Evolutionary conservation across 92 coral and sea anemone species (phyloP).

Genomic region (Galaxea fascicularis): DNA sequence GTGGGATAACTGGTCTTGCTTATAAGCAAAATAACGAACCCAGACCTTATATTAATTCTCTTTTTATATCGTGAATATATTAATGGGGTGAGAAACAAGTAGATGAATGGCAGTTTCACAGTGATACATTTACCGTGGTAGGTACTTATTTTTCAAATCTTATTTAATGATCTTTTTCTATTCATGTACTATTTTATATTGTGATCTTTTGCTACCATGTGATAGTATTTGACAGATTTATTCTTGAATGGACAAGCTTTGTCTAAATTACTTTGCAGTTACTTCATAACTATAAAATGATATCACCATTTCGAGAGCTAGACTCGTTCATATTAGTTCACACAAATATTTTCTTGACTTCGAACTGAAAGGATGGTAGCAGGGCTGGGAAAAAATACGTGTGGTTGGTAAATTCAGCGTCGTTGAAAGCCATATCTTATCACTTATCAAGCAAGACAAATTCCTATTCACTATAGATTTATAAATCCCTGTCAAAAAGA

Average conservation of each 20-base stretch:
- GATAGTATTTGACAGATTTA: not conserved
- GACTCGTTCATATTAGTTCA: not conserved
- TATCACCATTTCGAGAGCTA: conserved; percentile 9
- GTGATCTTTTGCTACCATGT: not conserved
- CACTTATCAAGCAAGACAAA: too few species aligned
- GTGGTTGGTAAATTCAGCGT: too few species aligned
- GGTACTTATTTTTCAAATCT: not conserved
- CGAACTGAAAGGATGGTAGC: not conserved
- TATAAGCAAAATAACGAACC: conserved; percentile 9
- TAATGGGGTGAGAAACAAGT: not conserved
- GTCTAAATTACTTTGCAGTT: conserved; percentile 14
- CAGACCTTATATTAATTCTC: not conserved
- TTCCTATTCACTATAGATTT: too few species aligned
- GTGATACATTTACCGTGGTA: conserved; percentile 1
- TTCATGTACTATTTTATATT: not conserved
- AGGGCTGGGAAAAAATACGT: too few species aligned
- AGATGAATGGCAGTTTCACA: not conserved
- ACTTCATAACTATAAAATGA: conserved; percentile 33
- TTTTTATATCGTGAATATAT: conserved; percentile 21
- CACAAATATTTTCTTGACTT: not conserved
- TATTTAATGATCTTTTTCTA: too few species aligned
- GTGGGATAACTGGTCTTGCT: conserved; percentile 34
- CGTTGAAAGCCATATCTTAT: too few species aligned
- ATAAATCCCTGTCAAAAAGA: too few species aligned
- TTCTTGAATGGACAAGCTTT: not conserved